These are phyloP conservation scores for Drosophila lacteicornis DNA, from an alignment of 1,140 invertebrate species.

Conservation along the genomic window DNA sequence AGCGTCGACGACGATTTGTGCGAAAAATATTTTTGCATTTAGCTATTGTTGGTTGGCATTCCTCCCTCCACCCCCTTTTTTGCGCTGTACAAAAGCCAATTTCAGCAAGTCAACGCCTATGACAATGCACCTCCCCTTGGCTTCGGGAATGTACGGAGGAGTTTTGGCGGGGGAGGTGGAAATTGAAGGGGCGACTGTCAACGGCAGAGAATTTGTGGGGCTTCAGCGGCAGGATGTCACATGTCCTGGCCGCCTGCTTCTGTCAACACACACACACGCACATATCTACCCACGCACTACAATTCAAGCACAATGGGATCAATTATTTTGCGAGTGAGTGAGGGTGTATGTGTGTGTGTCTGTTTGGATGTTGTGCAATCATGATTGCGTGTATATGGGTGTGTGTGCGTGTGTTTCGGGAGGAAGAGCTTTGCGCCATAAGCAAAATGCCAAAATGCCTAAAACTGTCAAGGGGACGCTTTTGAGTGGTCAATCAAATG, in stretches of 20 bases:
- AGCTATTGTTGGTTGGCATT: conserved; percentile 31
- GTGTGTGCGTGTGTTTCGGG: not conserved
- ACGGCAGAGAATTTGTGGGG: conserved; percentile 62
- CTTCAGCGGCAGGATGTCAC: conserved; percentile 56
- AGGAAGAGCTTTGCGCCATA: conserved; percentile 45
- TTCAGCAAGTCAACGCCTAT: conserved; percentile 61
- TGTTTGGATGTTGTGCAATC: conserved; percentile 62
- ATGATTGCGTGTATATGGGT: conserved; percentile 33
- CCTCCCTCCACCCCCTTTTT: too few relatives aligned
- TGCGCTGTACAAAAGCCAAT: conserved; percentile 48
- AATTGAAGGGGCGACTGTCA: conserved; percentile 50
- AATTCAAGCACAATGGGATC: conserved; percentile 79
- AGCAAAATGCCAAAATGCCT: conserved; percentile 58
- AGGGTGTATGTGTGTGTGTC: not conserved
- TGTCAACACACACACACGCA: conserved; percentile 63
- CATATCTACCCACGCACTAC: conserved; percentile 37
- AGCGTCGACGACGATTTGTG: conserved; percentile 42
- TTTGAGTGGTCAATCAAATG: conserved; percentile 80
- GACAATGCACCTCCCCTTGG: conserved; percentile 30
- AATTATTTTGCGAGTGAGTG: conserved; percentile 66
- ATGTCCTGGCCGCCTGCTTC: conserved; percentile 54
- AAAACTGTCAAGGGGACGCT: conserved; percentile 51
- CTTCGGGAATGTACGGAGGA: not conserved
- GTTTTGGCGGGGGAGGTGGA: conserved; percentile 5
- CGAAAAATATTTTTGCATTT: conserved; percentile 56